phyloP scores from a whole-genome alignment of 2,888 invertebrate genomes.

The Drosophila barbarae region DNA sequence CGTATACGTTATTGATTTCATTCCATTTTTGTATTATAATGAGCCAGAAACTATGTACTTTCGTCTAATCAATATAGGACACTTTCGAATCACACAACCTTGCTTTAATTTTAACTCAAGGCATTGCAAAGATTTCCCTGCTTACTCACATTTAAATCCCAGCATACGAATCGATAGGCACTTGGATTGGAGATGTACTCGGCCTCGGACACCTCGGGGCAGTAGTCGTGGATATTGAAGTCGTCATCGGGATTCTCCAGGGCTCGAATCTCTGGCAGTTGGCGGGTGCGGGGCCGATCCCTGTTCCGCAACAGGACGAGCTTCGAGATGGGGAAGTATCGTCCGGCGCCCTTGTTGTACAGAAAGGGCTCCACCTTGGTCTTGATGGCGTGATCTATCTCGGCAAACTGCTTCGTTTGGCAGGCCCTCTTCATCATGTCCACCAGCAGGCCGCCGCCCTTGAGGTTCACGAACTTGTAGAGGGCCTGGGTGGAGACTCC shows the following conservation, averaged over 20 bases:
- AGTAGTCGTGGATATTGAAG: conserved; percentile 89
- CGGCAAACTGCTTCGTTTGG: conserved; percentile 93
- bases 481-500: conserved; percentile 90
- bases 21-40: neutral
- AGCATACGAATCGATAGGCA: conserved; percentile 91
- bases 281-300: conserved; percentile 89
- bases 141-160: conserved; percentile 80
- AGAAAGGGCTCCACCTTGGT: conserved; percentile 94
- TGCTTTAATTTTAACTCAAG: neutral
- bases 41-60: too few relatives aligned
- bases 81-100: neutral
- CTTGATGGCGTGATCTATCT: conserved; percentile 94
- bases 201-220: conserved; percentile 84
- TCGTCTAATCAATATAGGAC: neutral
- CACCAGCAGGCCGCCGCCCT: conserved; percentile 95
- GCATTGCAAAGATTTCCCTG: neutral
- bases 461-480: conserved; percentile 93
- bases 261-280: conserved; percentile 87
- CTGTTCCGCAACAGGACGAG: conserved; percentile 92
- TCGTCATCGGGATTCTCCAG: conserved; percentile 93
- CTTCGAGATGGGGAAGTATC: conserved; percentile 93
- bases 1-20: neutral
- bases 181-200: conserved; percentile 84
- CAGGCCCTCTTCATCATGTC: conserved; percentile 95
- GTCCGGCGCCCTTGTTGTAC: conserved; percentile 95